These are phyloP conservation scores for Tigriopus californicus DNA, from an alignment of 2,888 invertebrate genomes.

Conservation along the genomic window DNA sequence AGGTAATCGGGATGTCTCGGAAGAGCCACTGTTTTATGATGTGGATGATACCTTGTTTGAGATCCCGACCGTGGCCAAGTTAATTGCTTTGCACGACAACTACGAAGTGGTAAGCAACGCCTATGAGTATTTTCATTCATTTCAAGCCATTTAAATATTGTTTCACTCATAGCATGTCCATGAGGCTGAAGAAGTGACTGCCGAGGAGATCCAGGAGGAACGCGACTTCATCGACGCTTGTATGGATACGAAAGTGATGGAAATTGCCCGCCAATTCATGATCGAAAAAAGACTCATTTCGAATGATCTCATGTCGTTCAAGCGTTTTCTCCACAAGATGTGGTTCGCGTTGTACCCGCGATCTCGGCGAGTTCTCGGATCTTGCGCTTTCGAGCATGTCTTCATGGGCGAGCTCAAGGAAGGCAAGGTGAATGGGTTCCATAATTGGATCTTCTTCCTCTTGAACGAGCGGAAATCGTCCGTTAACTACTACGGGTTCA, in stretches of 20 bases:
- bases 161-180: background rate
- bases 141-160: background rate
- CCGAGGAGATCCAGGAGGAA: conserved; percentile 5
- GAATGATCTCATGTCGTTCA: conserved; percentile 19
- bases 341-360: conserved; percentile 29
- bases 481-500: conserved; percentile 15
- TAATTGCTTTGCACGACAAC: conserved; percentile 9
- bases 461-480: conserved; percentile 23
- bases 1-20: background rate
- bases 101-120: background rate
- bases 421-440: conserved; percentile 27
- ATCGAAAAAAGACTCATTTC: background rate
- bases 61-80: background rate
- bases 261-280: background rate
- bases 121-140: background rate
- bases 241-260: conserved; percentile 1
- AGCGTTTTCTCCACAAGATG: conserved; percentile 23
- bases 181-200: background rate
- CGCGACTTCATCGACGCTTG: background rate
- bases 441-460: conserved; percentile 30
- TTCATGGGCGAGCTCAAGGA: conserved; percentile 30
- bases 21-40: background rate
- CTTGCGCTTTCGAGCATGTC: conserved; percentile 32
- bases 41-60: background rate
- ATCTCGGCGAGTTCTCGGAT: conserved; percentile 24